Base-by-base conservation (phyloP, 2,113 vertebrate genomes). In the Orycteropus afer region DNA sequence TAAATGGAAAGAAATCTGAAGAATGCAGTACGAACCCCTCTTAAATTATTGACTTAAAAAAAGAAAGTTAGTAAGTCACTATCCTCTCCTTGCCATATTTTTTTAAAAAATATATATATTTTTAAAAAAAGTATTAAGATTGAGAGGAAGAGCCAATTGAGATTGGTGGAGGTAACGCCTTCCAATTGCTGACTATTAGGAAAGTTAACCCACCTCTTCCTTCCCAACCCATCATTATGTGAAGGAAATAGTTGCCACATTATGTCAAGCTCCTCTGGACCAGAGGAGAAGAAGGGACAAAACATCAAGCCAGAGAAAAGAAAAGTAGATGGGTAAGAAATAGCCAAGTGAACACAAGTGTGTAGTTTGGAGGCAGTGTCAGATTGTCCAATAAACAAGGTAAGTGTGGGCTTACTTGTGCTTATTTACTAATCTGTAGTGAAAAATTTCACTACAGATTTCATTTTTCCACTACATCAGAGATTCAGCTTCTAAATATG, bases 191-290 rank as follows among this genome's bases (percentile, higher is more conserved):
- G 96, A 97, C 95, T 88, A 69, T 85, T 94, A 59, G 94, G 93
- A 95, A 97, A 96, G 78, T 74, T 55, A 96, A 96, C 96, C 91
- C 81, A 93, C 85, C 84, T 90, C 84, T 94, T 94, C 77, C 71
- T 96, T 94, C 65, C 77, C 94, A 96, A 96, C 95, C 91, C 84
- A 97, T 97, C 77, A 97, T 96, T 96, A 97, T 96, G 90, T 96
- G 93, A 77, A 95, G 95, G 90, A 96, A 97, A 97, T 93, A 94
- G 95, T 84, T 96, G 78, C 94, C 95, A 89, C 91, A 86, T 96
- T 79, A 93, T 95, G 79, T 95, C 95, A 97, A 94, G 59, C 34
- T 84, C 74, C 93, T 90, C 51, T 84, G 94, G 86, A 95, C 63
- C 65, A 89, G n/a, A 61, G 45, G 94, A 22, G 65, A 42, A 76